Evolutionary conservation across 2,113 vertebrate genomes (phyloP).

Genomic region (Bufo bufo): DNA sequence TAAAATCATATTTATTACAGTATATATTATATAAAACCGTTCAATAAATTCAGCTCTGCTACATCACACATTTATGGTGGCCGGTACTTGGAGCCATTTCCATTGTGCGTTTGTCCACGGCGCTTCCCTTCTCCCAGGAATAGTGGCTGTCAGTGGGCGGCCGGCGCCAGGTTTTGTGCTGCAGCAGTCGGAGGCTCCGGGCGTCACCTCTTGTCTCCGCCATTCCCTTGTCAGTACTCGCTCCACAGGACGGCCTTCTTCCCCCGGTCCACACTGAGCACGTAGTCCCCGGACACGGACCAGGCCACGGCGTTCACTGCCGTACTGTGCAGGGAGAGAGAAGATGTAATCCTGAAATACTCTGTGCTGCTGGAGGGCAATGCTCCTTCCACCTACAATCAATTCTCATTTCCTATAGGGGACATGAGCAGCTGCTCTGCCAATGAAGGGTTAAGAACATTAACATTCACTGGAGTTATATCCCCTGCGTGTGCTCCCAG

Average conservation of each 20-base stretch:
- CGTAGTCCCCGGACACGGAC: constrained; percentile 76
- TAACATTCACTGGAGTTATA: too few relatives aligned
- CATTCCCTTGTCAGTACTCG: not conserved
- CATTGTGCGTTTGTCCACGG: too few relatives aligned
- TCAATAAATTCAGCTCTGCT: not conserved
- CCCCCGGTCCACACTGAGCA: constrained; percentile 84
- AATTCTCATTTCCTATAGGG: not conserved
- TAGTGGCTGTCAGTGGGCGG: too few relatives aligned
- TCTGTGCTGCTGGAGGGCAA: not conserved
- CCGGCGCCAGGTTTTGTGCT: too few relatives aligned
- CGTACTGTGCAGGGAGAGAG: constrained; percentile 64
- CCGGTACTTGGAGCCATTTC: too few relatives aligned
- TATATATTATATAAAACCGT: not conserved
- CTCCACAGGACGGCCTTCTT: constrained; percentile 82
- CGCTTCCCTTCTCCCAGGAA: too few relatives aligned
- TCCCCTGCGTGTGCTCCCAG: too few relatives aligned
- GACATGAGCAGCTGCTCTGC: too few relatives aligned
- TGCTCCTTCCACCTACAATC: not conserved
- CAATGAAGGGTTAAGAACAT: too few relatives aligned
- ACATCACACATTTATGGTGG: not conserved
- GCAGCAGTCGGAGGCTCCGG: too few relatives aligned
- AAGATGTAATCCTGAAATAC: not conserved
- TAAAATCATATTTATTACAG: too few relatives aligned
- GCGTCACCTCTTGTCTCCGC: not conserved
- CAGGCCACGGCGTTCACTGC: constrained; percentile 83